Evolutionary conservation across 2,888 invertebrate genomes (phyloP), one percentile per base, ranked within the genome.

Genomic region (Drosophila subquinaria): DNA sequence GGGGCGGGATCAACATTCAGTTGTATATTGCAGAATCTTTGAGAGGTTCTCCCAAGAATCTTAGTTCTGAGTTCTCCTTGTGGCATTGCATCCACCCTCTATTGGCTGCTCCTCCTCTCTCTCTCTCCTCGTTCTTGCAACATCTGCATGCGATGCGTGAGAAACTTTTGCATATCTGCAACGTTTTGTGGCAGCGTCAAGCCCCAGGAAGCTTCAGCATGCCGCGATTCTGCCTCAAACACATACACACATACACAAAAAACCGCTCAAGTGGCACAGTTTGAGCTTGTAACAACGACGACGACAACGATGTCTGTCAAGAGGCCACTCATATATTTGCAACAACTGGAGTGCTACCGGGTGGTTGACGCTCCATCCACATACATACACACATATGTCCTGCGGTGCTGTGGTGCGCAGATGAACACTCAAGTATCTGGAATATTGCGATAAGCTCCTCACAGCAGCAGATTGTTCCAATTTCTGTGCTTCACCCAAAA

Each of bases 291-390:
- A 70, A 57, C 65, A 50, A 52, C 30, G 30, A 30, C 23, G 23
- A 30, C 74, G 57, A 62, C 69, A 52, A 70, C 67, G 78, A 90
- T 85, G 83, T 89, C 89, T 86, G 90, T 89, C 84, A 88, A 89
- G 89, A 73, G 83, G 76, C 88, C 90, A 89, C 90, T 89, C 82
- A 82, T 89, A 80, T 79, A 86, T 88, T 89, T 88, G 89, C 81
- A 86, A 89, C 89, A 85, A 80, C 88, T 89, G 68, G 69, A 89
- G 83, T 72, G 73, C 59, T 67, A 17, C 57, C 63, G 67, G 78
- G 65, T 55, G 71, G 82, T 74, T 61, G 40, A 38, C 20, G 57
- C 67, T 72, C 36, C 53, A 50, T 35, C 60, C 27, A 27, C 27
- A 27, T 3, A 27, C 27, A 27, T 6, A 27, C 23, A 23, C 23